These are phyloP conservation scores for Gryllus longicercus DNA, from an alignment of 2,888 invertebrate genomes.

Conservation along the genomic window DNA sequence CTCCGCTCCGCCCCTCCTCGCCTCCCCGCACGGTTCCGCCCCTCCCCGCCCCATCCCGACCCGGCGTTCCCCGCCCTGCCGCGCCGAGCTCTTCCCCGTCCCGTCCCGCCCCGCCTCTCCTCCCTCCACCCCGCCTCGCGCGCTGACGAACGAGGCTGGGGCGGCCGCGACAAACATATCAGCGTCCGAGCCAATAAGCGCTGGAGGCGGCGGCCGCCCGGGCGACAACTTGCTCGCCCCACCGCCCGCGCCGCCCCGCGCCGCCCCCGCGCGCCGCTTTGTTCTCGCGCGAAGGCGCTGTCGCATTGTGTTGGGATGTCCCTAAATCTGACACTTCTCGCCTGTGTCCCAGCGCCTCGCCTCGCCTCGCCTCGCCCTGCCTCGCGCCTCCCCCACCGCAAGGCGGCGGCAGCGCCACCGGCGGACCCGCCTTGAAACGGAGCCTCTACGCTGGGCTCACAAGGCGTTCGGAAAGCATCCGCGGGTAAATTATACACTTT, in stretches of 20 bases:
- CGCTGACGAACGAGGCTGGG: background rate
- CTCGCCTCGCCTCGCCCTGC: background rate
- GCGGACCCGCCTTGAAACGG: background rate
- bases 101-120: too few species aligned
- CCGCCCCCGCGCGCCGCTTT: conserved; percentile 5
- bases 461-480: too few species aligned
- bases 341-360: background rate
- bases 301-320: conserved; percentile 1
- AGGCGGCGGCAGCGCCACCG: background rate
- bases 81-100: too few species aligned
- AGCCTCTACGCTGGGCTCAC: too few species aligned
- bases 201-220: background rate
- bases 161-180: background rate
- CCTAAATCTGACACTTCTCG: background rate
- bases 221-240: background rate
- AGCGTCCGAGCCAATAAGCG: too few species aligned
- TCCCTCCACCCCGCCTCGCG: too few species aligned
- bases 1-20: too few species aligned
- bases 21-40: too few species aligned
- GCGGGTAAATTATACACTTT: too few species aligned
- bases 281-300: background rate
- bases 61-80: too few species aligned
- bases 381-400: background rate
- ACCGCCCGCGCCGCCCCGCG: background rate
- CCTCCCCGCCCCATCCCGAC: too few species aligned